Evolutionary conservation across 1,140 invertebrate genomes (phyloP).

Genomic region (Lerema accius): DNA sequence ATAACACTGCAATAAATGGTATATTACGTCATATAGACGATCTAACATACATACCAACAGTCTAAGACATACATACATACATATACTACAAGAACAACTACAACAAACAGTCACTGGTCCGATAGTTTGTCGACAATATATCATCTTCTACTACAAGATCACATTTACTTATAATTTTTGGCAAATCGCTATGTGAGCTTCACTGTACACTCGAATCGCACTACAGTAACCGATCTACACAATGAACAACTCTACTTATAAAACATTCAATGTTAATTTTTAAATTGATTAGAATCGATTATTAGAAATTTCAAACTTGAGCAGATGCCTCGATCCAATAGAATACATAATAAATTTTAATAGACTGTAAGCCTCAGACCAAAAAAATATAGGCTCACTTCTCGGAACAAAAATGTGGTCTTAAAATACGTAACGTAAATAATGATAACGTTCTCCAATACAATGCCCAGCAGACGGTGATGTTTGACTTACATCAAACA

Average conservation of each 20-base stretch:
- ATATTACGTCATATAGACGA: slow-evolving; percentile 14
- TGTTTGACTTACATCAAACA: too few relatives aligned
- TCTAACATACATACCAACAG: slow-evolving; percentile 64
- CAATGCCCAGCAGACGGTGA: too few relatives aligned
- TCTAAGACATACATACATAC: slow-evolving; percentile 62
- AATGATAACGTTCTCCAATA: too few relatives aligned
- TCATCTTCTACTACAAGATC: slow-evolving; percentile 65
- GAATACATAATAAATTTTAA: too few relatives aligned
- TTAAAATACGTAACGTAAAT: too few relatives aligned
- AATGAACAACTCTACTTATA: slow-evolving; percentile 16
- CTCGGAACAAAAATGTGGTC: too few relatives aligned
- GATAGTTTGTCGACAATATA: slow-evolving; percentile 63
- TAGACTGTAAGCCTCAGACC: too few relatives aligned
- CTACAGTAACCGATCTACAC: slow-evolving; percentile 37
- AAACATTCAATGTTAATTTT: slow-evolving; percentile 3
- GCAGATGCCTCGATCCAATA: slow-evolving; percentile 17
- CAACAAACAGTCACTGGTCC: slow-evolving; percentile 78
- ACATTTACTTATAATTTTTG: slow-evolving; percentile 70
- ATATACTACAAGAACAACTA: slow-evolving; percentile 69
- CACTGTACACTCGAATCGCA: slow-evolving; percentile 43
- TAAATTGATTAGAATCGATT: slow-evolving; percentile 16
- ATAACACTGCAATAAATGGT: slow-evolving; percentile 34
- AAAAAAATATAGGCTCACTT: too few relatives aligned
- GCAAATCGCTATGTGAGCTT: slow-evolving; percentile 69
- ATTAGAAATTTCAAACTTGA: slow-evolving; percentile 29